Evolutionary conservation across 2,113 vertebrate species (phyloP).

Genomic region (Sinocyclocheilus rhinocerous): DNA sequence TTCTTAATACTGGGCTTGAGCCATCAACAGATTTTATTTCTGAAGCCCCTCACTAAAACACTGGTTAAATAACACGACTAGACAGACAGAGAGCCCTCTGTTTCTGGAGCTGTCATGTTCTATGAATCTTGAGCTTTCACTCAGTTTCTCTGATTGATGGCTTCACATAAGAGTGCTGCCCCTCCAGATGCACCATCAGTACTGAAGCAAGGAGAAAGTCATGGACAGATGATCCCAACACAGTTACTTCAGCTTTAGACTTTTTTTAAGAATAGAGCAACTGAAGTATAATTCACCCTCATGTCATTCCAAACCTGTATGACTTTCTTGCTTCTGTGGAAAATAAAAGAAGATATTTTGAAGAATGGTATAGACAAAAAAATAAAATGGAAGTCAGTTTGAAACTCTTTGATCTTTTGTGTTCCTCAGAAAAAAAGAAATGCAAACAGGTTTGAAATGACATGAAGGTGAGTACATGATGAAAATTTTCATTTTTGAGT

Average conservation of each 20-base stretch:
- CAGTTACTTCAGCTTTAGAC: constrained; percentile 2
- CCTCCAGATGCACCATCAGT: constrained; percentile 11
- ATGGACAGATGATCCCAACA: not conserved
- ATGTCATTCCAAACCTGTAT: not conserved
- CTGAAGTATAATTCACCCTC: not conserved
- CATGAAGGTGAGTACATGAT: not conserved
- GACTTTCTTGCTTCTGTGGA: not conserved
- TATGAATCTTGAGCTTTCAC: constrained; percentile 28
- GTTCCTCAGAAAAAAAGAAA: not conserved
- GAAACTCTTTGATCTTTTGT: not conserved
- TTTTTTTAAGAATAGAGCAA: not conserved
- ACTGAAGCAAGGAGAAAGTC: not conserved
- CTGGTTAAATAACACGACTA: not conserved
- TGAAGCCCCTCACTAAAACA: not conserved
- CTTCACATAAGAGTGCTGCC: constrained; percentile 7
- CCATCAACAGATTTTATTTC: not conserved
- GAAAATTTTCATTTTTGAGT: not conserved
- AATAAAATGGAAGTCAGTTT: no score
- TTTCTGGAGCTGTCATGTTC: constrained; percentile 3
- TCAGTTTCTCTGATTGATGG: constrained; percentile 37
- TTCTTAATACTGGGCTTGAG: not conserved
- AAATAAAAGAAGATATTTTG: not conserved
- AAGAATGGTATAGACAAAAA: not conserved
- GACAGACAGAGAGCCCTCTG: not conserved
- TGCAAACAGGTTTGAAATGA: not conserved